A percentile compares a stretch with the other conserved stretches of the same genome.
Conservation (phyloP, 2,888 invertebrate genomes). For the Macaria notata region DNA sequence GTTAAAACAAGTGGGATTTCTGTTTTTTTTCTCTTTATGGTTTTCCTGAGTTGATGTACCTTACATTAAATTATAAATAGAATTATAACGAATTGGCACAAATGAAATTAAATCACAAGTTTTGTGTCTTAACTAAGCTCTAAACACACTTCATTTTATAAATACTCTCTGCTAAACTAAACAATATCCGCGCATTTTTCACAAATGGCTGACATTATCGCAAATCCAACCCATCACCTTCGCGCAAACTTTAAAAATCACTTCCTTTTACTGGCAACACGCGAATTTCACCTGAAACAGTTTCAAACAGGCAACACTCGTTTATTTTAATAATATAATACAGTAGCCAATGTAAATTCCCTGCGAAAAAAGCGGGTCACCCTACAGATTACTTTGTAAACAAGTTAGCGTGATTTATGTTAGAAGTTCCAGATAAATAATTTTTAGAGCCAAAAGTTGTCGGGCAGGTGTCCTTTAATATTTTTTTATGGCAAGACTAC, state of each 20-base stretch:
- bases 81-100: no score
- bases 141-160: no score
- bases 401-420: constrained; percentile 79
- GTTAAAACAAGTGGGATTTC: no score
- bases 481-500: constrained; percentile 64
- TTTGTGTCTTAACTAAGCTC: no score
- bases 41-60: no score
- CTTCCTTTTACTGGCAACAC: not conserved
- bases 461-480: constrained; percentile 75
- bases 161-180: no score
- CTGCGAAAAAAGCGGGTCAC: constrained; percentile 49
- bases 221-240: no score
- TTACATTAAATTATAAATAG: no score
- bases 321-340: constrained; percentile 42
- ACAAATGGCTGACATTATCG: no score
- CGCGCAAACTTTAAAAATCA: not conserved
- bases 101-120: no score
- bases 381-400: constrained; percentile 75
- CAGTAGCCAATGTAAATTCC: constrained; percentile 45
- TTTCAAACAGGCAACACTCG: constrained; percentile 39
- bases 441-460: constrained; percentile 77
- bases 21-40: no score
- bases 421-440: constrained; percentile 76
- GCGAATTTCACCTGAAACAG: constrained; percentile 12
- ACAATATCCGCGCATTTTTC: no score